Conservation (phyloP, 2,113 vertebrate genomes). For the Myiagra hebetior region DNA sequence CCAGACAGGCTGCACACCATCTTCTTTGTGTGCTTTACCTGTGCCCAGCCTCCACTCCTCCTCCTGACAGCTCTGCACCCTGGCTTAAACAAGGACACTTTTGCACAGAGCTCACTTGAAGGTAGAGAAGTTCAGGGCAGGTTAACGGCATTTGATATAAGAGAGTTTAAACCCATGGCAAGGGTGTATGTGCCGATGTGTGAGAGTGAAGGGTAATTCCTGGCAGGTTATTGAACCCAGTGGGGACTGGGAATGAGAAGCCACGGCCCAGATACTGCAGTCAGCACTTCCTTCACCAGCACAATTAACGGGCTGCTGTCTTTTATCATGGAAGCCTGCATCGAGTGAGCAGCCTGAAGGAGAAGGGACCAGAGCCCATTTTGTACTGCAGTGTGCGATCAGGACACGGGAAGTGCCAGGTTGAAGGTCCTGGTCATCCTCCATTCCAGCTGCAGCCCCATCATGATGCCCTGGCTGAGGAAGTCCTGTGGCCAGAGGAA, state of each 20-base stretch:
- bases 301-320: background rate
- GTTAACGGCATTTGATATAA: background rate
- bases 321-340: background rate
- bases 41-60: background rate
- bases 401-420: background rate
- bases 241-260: background rate
- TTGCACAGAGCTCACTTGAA: background rate
- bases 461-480: background rate
- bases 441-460: background rate
- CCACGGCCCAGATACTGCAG: background rate
- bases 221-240: background rate
- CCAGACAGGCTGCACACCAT: background rate
- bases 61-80: background rate
- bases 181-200: background rate
- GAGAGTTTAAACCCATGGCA: background rate
- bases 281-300: background rate
- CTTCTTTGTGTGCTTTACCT: background rate
- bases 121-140: background rate
- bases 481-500: background rate
- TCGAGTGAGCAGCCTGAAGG: background rate
- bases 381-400: background rate
- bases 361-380: background rate
- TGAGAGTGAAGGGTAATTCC: background rate
- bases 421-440: background rate
- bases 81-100: background rate